These are phyloP conservation scores for Myotis yumanensis DNA, from an alignment of 2,113 vertebrate genomes.

Conservation along the genomic window DNA sequence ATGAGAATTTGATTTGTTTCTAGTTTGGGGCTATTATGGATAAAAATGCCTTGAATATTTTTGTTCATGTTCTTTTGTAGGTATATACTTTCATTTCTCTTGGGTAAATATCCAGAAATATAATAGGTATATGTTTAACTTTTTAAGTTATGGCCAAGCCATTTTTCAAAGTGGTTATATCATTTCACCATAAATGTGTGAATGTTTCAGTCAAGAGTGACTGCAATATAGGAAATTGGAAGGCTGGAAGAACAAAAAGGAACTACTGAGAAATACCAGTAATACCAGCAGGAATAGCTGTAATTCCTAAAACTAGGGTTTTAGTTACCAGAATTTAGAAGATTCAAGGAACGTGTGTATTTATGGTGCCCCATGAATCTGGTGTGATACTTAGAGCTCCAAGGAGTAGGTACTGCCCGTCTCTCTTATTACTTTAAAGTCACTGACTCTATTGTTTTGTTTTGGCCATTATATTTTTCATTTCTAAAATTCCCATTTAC, in stretches of 20 bases:
- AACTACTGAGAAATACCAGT: neutral
- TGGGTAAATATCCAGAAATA: neutral
- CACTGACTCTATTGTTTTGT: neutral
- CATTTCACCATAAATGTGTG: neutral
- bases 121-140: neutral
- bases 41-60: conserved; percentile 1
- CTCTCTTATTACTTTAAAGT: neutral
- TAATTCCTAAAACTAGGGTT: neutral
- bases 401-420: neutral
- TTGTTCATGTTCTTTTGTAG: conserved; percentile 12
- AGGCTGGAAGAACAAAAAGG: neutral
- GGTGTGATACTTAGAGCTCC: neutral
- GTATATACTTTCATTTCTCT: conserved; percentile 21
- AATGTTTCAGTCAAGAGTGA: neutral
- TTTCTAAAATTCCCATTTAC: conserved; percentile 50
- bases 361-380: neutral
- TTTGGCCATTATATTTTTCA: neutral
- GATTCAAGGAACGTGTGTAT: neutral
- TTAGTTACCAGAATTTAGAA: neutral
- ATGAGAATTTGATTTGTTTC: neutral
- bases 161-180: conserved; percentile 2
- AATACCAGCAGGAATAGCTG: neutral
- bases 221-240: neutral
- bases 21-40: neutral
- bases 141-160: neutral